Conservation (phyloP, 2,888 invertebrate species). For the Apotomis capreana region DNA sequence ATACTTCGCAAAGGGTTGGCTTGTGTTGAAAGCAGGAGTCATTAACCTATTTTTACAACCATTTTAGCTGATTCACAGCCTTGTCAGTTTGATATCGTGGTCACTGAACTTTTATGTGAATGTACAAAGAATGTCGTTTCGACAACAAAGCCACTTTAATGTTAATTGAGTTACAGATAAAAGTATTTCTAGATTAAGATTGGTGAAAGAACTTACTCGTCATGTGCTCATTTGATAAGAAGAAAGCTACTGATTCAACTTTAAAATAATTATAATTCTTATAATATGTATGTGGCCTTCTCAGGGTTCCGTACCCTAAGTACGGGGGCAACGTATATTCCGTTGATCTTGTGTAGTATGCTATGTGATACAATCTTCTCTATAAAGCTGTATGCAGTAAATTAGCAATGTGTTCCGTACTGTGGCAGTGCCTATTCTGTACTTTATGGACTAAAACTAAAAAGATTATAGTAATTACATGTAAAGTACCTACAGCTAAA, state of each 20-base stretch:
- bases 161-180: conserved; percentile 23
- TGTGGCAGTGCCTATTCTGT: too few relatives aligned
- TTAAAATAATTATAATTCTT: neutral
- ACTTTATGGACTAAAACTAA: too few relatives aligned
- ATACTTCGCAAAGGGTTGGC: conserved; percentile 45
- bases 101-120: conserved; percentile 45
- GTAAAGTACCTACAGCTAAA: too few relatives aligned
- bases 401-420: too few relatives aligned
- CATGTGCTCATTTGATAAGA: neutral
- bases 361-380: too few relatives aligned
- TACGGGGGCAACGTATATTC: too few relatives aligned
- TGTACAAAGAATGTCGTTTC: conserved; percentile 30
- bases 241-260: neutral
- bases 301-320: too few relatives aligned
- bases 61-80: conserved; percentile 67
- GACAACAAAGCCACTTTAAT: conserved; percentile 24
- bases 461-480: too few relatives aligned
- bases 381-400: too few relatives aligned
- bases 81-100: conserved; percentile 48
- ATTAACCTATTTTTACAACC: conserved; percentile 72
- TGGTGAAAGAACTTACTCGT: conserved; percentile 3
- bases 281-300: too few relatives aligned
- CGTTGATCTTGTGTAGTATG: too few relatives aligned
- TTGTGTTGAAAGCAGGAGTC: conserved; percentile 63
- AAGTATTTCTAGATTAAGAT: conserved; percentile 5